Evolutionary conservation across 1,140 invertebrate genomes (phyloP).

Genomic region (Delia radicum): DNA sequence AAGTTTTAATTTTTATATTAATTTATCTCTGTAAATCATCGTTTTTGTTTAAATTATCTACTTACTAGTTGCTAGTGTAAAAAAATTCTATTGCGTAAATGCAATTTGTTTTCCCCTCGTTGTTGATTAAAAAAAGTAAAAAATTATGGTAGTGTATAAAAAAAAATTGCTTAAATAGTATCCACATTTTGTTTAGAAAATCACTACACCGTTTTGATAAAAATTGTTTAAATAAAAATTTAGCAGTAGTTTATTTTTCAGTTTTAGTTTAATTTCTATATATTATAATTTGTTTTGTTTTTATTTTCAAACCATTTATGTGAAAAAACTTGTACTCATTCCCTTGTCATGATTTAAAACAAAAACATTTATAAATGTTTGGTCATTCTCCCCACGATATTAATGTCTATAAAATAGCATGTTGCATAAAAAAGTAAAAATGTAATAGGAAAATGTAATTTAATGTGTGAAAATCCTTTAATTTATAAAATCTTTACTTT

Average conservation of each 20-base stretch:
- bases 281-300: not conserved
- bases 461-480: too few species aligned
- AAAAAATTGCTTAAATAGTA: not conserved
- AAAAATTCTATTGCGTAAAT: conserved; percentile 47
- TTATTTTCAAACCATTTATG: not conserved
- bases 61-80: not conserved
- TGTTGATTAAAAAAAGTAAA: conserved; percentile 25
- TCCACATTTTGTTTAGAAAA: not conserved
- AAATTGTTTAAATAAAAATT: not conserved
- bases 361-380: too few species aligned
- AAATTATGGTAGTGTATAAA: not conserved
- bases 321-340: not conserved
- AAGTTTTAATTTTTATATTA: conserved; percentile 12
- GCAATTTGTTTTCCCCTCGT: conserved; percentile 45
- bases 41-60: not conserved
- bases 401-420: too few species aligned
- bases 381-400: too few species aligned
- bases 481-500: too few species aligned
- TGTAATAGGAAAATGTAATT: too few species aligned
- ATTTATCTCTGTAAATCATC: too few species aligned
- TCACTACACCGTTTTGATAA: not conserved
- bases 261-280: not conserved
- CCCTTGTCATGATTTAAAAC: too few species aligned
- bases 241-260: not conserved
- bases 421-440: too few species aligned